These are phyloP conservation scores for Acridotheres tristis DNA, from an alignment of 2,797 vertebrate genomes.

Conservation along the genomic window DNA sequence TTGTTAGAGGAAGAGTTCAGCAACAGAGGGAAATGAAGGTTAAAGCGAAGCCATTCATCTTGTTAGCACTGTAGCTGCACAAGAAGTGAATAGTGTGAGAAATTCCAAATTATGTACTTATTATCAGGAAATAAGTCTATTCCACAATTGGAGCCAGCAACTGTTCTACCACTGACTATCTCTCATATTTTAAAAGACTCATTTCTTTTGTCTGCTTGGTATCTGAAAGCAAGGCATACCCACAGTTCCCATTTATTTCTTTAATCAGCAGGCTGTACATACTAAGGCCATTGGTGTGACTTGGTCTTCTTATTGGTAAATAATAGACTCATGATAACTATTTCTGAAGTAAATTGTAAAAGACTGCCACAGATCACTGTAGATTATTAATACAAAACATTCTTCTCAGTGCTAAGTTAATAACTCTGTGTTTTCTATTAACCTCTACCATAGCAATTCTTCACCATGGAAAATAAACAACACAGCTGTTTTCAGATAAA, in stretches of 20 bases:
- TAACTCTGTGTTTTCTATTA: conserved; percentile 1
- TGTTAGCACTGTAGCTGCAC: background rate
- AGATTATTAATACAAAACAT: conserved; percentile 4
- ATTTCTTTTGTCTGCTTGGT: background rate
- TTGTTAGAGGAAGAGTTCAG: background rate
- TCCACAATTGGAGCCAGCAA: background rate
- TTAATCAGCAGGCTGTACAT: background rate
- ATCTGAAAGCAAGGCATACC: background rate
- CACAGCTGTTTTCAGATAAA: background rate
- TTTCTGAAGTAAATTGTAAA: background rate
- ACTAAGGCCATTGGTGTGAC: background rate
- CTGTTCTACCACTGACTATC: background rate
- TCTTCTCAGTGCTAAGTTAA: background rate
- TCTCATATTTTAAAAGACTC: background rate
- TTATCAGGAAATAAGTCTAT: background rate
- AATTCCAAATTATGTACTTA: background rate
- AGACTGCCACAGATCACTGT: background rate
- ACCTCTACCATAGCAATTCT: background rate
- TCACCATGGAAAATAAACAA: conserved; percentile 4
- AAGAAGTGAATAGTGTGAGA: background rate
- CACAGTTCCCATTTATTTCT: background rate
- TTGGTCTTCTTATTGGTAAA: background rate
- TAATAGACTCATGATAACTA: background rate
- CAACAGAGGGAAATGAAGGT: background rate
- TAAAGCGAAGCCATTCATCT: background rate